Conservation (phyloP, 92 coral and sea anemone species). For the Zoanthus gigantus region DNA sequence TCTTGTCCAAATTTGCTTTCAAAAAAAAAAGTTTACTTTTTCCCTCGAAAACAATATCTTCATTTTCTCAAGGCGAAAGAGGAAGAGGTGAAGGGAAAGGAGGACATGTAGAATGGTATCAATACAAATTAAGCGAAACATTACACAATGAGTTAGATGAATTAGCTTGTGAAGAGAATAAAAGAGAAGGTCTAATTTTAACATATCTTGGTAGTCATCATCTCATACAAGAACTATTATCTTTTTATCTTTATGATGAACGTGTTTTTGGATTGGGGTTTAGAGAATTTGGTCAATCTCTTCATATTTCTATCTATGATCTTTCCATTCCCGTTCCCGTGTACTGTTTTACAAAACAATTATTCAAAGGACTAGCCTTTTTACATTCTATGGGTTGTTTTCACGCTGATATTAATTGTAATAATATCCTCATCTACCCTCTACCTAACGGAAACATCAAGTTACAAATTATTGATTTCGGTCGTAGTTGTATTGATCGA, state of each 20-base stretch:
- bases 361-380: not conserved
- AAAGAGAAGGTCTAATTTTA: not conserved
- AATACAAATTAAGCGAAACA: not conserved
- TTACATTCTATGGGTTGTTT: conserved; percentile 1
- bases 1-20: not conserved
- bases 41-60: not conserved
- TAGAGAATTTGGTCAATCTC: not conserved
- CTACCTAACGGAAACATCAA: not conserved
- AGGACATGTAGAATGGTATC: not conserved
- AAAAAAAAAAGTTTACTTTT: not conserved
- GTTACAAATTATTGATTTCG: not conserved
- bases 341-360: not conserved
- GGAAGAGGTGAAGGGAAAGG: too few species aligned
- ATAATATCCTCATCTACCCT: not conserved
- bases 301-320: not conserved
- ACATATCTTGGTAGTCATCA: not conserved
- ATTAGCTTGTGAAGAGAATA: not conserved
- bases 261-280: not conserved
- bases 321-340: not conserved
- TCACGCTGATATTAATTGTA: conserved; percentile 5
- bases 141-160: not conserved
- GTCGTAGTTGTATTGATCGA: conserved; percentile 5
- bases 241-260: not conserved
- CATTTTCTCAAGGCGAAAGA: not conserved
- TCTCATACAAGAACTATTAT: not conserved